Base-by-base conservation (phyloP, 2,113 vertebrate species). In the Paradoxurus hermaphroditus region DNA sequence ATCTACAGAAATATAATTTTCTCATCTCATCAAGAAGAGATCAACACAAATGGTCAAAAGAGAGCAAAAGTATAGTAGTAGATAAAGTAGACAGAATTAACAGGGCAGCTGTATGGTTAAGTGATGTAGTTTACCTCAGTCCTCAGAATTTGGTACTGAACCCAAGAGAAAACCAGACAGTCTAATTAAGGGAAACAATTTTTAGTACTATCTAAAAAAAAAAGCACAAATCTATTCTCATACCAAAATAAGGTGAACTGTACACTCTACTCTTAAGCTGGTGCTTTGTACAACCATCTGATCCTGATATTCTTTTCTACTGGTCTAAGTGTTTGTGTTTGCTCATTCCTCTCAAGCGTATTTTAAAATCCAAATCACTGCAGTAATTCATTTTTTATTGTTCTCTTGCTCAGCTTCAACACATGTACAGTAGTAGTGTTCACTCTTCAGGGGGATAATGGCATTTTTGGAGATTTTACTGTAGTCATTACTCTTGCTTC, bases 401-500 rank as follows among this genome's bases (percentile, higher is more conserved):
- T 98, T 97, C 97, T 97, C 95, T 96, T 92, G 97, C 97, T 97
- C 90, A 46, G 97, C 89, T 90, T 86, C 98, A 98, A 97, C 96
- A 97, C 95, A 97, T 98, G 95, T 97, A 98, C 98, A 97, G 98
- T 98, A 97, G 95, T 93, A 93, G 92, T 91, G 62, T 87, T 98
- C 97, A 95, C 97, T 98, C 97, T 98, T 98, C 91, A 72, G 96
- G 95, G 92, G 97, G 92, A 98, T 97, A 98, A 98, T 97, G 98
- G 94, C 98, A 98, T 98, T 98, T 98, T 97, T 96, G 95, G 97
- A 97, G 97, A 98, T 98, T 98, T 98, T 98, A 98, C 97, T 98
- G 97, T 97, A 98, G 97, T 98, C 98, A 98, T 98, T 98, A 98
- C 96, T 98, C 98, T 97, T 98, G 96, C 97, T 98, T 98, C 97